Evolutionary conservation across 1,140 invertebrate species (phyloP).

Genomic region (Atta texana): DNA sequence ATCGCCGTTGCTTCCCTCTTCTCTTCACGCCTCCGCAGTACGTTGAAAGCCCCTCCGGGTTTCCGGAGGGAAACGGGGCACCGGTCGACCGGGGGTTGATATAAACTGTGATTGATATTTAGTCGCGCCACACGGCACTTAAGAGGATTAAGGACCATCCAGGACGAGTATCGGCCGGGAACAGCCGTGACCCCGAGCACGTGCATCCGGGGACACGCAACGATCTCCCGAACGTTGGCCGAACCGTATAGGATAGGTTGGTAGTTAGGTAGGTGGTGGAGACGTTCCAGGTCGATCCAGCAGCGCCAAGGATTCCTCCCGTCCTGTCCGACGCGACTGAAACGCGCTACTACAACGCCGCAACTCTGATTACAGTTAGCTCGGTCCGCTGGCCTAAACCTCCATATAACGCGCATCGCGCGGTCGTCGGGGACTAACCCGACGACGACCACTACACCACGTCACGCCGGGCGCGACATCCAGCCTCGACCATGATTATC

Average conservation of each 20-base stretch:
- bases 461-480: constrained; percentile 60
- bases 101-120: constrained; percentile 85
- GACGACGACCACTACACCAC: constrained; percentile 63
- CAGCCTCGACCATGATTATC: constrained; percentile 60
- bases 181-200: constrained; percentile 67
- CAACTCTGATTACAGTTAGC: constrained; percentile 84
- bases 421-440: constrained; percentile 75
- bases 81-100: constrained; percentile 60
- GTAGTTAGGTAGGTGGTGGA: constrained; percentile 38
- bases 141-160: constrained; percentile 84
- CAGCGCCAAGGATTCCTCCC: constrained; percentile 68
- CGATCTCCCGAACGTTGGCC: constrained; percentile 45
- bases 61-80: constrained; percentile 45
- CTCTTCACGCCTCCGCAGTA: not conserved
- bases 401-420: constrained; percentile 78
- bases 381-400: constrained; percentile 83
- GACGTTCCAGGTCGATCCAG: constrained; percentile 67
- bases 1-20: constrained; percentile 10
- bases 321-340: constrained; percentile 67
- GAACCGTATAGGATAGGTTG: constrained; percentile 27
- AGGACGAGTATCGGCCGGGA: constrained; percentile 77
- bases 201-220: constrained; percentile 53
- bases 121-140: constrained; percentile 82
- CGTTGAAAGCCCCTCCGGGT: constrained; percentile 28
- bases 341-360: constrained; percentile 74